Evolutionary conservation across 2,888 invertebrate species (phyloP).

Genomic region (Drosophila infuscata): DNA sequence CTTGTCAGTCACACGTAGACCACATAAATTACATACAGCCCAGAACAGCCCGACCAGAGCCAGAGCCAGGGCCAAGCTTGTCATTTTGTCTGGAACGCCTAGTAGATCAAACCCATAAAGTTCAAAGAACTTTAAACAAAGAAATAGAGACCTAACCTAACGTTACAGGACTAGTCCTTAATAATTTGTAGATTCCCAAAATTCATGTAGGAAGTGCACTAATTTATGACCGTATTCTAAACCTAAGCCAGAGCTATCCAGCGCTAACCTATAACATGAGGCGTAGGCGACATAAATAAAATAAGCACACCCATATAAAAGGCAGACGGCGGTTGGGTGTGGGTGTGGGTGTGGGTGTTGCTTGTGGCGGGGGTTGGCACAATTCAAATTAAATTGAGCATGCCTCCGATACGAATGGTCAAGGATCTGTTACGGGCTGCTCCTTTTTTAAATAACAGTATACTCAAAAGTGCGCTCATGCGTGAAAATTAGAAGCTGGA

Average conservation of each 20-base stretch:
- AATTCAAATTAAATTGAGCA: conserved; percentile 80
- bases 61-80: conserved; percentile 7
- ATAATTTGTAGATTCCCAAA: conserved; percentile 44
- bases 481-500: conserved; percentile 61
- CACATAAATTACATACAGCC: conserved; percentile 57
- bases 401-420: conserved; percentile 63
- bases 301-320: conserved; percentile 44
- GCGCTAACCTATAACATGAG: conserved; percentile 39
- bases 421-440: conserved; percentile 50
- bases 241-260: conserved; percentile 18
- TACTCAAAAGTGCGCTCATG: conserved; percentile 61
- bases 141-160: conserved; percentile 23
- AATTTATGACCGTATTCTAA: conserved; percentile 62
- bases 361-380: conserved; percentile 23
- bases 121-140: conserved; percentile 63
- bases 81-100: conserved; percentile 19
- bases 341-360: neutral
- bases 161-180: conserved; percentile 28
- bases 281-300: conserved; percentile 60
- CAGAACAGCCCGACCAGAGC: neutral
- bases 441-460: conserved; percentile 70
- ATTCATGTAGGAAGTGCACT: conserved; percentile 64
- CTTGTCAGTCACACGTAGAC: conserved; percentile 75
- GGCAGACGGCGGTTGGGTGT: neutral
- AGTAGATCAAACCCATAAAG: conserved; percentile 70